Evolutionary conservation across 2,888 invertebrate genomes (phyloP).

Genomic region (Caenorhabditis sinica): DNA sequence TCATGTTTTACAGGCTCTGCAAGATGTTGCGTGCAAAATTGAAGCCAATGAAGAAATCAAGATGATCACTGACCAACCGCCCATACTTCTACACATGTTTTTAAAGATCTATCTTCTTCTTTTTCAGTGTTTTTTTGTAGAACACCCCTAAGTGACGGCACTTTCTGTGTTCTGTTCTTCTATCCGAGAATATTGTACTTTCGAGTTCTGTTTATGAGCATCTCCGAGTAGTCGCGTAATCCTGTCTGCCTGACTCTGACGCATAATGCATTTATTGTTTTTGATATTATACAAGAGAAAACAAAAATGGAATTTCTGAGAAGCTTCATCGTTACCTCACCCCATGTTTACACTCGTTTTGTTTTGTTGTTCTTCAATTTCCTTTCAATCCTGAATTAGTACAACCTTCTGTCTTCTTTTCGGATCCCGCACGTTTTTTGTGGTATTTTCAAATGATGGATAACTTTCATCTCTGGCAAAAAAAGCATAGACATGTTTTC

Average conservation of each 20-base stretch:
- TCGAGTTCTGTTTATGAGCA: slow-evolving; percentile 15
- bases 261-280: slow-evolving; percentile 30
- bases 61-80: not conserved
- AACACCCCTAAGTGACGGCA: not conserved
- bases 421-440: slow-evolving; percentile 2
- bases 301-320: slow-evolving; percentile 1
- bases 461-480: not conserved
- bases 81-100: not conserved
- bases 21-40: not conserved
- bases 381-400: not conserved
- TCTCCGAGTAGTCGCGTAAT: slow-evolving; percentile 5
- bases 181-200: slow-evolving; percentile 8
- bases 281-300: not conserved
- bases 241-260: slow-evolving; percentile 34
- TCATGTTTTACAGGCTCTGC: too few relatives aligned
- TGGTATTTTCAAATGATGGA: not conserved
- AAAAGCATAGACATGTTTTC: slow-evolving; percentile 8
- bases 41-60: slow-evolving; percentile 2
- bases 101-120: slow-evolving; percentile 6
- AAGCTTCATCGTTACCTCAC: slow-evolving; percentile 6
- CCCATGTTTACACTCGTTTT: not conserved
- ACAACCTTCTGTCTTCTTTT: not conserved
- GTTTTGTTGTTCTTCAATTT: not conserved
- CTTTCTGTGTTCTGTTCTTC: not conserved
- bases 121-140: not conserved